Evolutionary conservation across 23 tunicate species (phyloP).

Genomic region (Styela plicata): DNA sequence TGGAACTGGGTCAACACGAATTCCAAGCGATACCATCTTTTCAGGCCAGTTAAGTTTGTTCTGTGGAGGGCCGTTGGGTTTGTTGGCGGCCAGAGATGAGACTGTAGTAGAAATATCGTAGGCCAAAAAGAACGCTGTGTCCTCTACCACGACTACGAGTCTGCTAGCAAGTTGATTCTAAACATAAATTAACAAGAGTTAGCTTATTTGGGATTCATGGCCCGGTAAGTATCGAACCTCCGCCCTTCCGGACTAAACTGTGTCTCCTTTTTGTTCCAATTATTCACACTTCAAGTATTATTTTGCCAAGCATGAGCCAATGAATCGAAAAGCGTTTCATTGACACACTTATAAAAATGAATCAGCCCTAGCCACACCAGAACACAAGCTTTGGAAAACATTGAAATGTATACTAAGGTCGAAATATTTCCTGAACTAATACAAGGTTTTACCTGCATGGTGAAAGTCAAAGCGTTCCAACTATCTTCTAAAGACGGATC

Average conservation of each 20-base stretch:
- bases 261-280: too few species aligned
- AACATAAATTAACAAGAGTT: too few species aligned
- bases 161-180: slow-evolving; percentile 44
- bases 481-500: slow-evolving; percentile 15
- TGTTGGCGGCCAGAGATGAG: background rate
- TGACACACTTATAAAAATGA: too few species aligned
- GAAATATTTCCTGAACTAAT: background rate
- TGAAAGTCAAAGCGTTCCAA: slow-evolving; percentile 27
- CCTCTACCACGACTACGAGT: slow-evolving; percentile 46
- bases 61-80: background rate
- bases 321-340: too few species aligned
- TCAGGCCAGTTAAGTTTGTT: slow-evolving; percentile 45
- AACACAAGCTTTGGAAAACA: background rate
- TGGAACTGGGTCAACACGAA: slow-evolving; percentile 50
- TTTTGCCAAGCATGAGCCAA: too few species aligned
- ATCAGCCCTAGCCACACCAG: too few species aligned
- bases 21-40: slow-evolving; percentile 49
- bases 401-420: background rate
- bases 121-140: slow-evolving; percentile 65
- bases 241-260: too few species aligned
- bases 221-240: too few species aligned
- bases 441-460: slow-evolving; percentile 38
- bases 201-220: too few species aligned
- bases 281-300: too few species aligned
- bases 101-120: slow-evolving; percentile 37